phyloP scores from a whole-genome alignment of 2,113 vertebrate species.

The Lipotes vexillifer region DNA sequence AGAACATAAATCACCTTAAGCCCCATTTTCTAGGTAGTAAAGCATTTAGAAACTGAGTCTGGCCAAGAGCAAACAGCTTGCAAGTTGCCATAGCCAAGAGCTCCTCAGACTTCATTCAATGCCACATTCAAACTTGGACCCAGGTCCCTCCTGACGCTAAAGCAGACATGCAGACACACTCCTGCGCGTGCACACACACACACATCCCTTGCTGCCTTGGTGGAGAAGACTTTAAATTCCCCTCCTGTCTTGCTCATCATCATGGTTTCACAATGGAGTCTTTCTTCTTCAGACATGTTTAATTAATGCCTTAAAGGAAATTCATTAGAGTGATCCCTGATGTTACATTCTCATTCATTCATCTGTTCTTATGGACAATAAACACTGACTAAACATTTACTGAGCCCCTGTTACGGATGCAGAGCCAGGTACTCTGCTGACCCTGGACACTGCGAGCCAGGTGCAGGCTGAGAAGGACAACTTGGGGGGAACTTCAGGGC shows the following conservation, averaged over 20 bases:
- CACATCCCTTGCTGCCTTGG: background rate
- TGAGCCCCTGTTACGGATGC: background rate
- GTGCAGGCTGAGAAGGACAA: background rate
- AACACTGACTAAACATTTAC: background rate
- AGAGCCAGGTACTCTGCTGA: background rate
- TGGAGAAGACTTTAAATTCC: background rate
- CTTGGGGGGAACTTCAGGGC: background rate
- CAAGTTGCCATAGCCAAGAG: background rate
- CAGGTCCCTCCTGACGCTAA: background rate
- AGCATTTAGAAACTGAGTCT: background rate
- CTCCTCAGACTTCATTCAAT: background rate
- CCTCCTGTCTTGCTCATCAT: background rate
- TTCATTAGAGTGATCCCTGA: background rate
- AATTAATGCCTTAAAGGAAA: background rate
- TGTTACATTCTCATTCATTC: background rate
- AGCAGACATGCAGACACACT: background rate
- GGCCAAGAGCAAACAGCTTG: background rate
- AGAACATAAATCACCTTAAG: background rate
- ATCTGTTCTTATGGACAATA: background rate
- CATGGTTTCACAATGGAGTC: background rate
- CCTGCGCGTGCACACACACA: accelerated
- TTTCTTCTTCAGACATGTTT: background rate
- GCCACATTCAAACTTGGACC: background rate
- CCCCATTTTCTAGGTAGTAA: background rate
- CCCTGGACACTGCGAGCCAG: background rate